Evolutionary conservation across 1,140 invertebrate species (phyloP).

Genomic region (Trichonephila clavata): DNA sequence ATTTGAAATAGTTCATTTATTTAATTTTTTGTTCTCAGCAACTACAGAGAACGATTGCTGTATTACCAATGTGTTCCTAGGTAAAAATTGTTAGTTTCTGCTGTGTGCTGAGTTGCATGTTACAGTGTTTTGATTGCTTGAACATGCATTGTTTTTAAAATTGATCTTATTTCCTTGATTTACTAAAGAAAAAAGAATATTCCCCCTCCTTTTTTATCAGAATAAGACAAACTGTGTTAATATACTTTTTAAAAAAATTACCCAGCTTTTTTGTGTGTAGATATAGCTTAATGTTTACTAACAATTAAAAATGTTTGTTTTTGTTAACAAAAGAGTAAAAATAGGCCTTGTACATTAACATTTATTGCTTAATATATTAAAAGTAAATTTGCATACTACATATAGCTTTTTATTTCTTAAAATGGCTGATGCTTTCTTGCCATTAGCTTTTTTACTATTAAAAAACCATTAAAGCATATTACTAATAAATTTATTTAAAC

Average conservation of each 20-base stretch:
- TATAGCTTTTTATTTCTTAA: not conserved
- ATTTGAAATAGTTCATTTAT: conserved; percentile 18
- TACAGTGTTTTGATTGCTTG: conserved; percentile 37
- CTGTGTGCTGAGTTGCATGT: conserved; percentile 65
- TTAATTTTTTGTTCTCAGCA: conserved; percentile 70
- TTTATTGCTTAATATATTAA: not conserved
- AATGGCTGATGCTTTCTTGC: not conserved
- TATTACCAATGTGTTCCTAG: conserved; percentile 76
- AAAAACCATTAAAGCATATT: not conserved
- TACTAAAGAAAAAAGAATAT: no score
- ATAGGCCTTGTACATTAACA: not conserved
- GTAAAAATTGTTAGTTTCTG: conserved; percentile 70
- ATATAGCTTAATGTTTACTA: conserved; percentile 17
- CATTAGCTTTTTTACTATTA: not conserved
- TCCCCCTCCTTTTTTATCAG: no score
- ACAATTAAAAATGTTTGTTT: not conserved
- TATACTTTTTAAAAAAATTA: no score
- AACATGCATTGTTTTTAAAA: conserved; percentile 31
- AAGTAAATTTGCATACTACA: not conserved
- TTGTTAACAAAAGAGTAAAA: not conserved
- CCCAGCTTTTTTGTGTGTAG: not conserved
- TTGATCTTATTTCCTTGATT: not conserved
- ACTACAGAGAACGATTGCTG: conserved; percentile 76
- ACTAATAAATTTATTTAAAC: not conserved
- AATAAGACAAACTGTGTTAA: not conserved